phyloP scores from a whole-genome alignment of 2,888 invertebrate genomes.

The Beris chalybata region DNA sequence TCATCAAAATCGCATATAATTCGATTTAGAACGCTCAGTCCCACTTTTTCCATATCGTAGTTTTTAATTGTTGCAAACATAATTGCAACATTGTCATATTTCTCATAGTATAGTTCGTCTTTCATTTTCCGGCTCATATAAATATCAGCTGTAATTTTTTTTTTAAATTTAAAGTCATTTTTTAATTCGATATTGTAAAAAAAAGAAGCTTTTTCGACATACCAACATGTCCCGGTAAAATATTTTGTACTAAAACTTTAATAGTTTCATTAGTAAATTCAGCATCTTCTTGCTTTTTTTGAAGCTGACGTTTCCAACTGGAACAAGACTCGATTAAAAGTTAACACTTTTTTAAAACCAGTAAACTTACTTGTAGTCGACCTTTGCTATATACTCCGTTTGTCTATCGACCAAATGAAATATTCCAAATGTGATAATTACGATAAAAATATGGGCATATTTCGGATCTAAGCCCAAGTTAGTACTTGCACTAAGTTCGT shows the following conservation, averaged over 20 bases:
- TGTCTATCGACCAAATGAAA: slow-evolving; percentile 86
- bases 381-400: slow-evolving; percentile 83
- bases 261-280: slow-evolving; percentile 85
- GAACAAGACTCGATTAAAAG: slow-evolving; percentile 28
- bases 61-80: slow-evolving; percentile 95
- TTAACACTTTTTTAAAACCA: slow-evolving; percentile 41
- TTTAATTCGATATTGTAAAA: not conserved
- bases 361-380: slow-evolving; percentile 71
- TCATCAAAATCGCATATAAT: slow-evolving; percentile 93
- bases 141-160: slow-evolving; percentile 65
- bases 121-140: slow-evolving; percentile 71
- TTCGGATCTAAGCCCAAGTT: slow-evolving; percentile 70
- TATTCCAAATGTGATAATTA: slow-evolving; percentile 73
- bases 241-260: slow-evolving; percentile 86
- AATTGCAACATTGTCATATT: slow-evolving; percentile 86
- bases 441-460: slow-evolving; percentile 72
- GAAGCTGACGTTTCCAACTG: slow-evolving; percentile 69
- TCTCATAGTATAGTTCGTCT: slow-evolving; percentile 83
- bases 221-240: slow-evolving; percentile 92
- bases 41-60: slow-evolving; percentile 68
- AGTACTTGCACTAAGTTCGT: slow-evolving; percentile 67
- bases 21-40: slow-evolving; percentile 78
- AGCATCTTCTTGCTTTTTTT: slow-evolving; percentile 83
- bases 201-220: slow-evolving; percentile 46
- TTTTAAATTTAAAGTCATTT: not conserved